Percentiles rank a stretch among this genome's conserved stretches.
These are phyloP conservation scores for Candoia aspera DNA, from an alignment of 2,113 vertebrate species.

Conservation along the genomic window DNA sequence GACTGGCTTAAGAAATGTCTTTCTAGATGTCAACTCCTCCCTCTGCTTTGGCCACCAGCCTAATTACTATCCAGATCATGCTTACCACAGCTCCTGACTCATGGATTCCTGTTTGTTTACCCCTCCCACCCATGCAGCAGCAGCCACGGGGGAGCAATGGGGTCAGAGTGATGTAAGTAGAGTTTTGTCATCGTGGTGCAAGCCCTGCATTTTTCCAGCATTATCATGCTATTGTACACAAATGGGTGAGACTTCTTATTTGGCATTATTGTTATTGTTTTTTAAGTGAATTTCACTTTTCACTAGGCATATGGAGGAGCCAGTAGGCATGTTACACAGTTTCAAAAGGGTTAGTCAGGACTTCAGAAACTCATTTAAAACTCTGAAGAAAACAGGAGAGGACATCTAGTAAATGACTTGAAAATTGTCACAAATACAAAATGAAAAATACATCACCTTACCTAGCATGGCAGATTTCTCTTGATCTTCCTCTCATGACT, in stretches of 20 bases:
- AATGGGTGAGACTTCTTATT: not conserved
- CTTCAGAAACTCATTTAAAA: not conserved
- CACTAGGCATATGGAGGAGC: not conserved
- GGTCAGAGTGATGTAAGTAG: not conserved
- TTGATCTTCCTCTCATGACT: not conserved
- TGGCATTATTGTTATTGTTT: not conserved
- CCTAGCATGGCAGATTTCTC: fast-evolving
- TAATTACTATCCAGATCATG: not conserved
- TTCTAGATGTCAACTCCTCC: not conserved
- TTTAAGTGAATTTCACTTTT: not conserved
- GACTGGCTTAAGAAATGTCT: not conserved
- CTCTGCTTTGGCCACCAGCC: not conserved
- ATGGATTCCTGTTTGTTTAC: not conserved
- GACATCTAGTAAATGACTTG: fast-evolving
- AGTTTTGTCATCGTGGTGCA: not conserved
- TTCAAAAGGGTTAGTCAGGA: not conserved
- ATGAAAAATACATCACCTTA: not conserved
- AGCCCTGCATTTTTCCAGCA: not conserved
- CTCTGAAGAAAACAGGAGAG: not conserved
- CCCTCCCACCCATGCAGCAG: not conserved
- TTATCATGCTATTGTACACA: not conserved
- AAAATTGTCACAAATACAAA: not conserved
- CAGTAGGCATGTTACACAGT: not conserved
- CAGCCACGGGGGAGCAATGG: not conserved
- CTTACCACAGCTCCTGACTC: not conserved